Conservation (phyloP, 2,113 vertebrate genomes). For the Tichodroma muraria region DNA sequence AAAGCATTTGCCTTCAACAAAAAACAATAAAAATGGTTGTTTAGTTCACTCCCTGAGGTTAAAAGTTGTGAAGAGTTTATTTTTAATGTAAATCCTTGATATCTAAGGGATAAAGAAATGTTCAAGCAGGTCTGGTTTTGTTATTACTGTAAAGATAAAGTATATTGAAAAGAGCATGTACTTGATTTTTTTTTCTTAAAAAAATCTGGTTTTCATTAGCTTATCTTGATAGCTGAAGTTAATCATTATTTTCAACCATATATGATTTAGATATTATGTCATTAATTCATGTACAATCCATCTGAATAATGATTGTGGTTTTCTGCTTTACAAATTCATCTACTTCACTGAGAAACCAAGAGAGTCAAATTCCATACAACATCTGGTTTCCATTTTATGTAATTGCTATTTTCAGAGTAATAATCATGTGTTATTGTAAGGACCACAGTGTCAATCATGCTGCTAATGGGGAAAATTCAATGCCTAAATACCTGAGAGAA, state of each 20-base stretch:
- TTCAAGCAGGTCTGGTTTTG: conserved; percentile 67
- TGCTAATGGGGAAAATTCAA: conserved; percentile 80
- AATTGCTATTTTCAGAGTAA: conserved; percentile 89
- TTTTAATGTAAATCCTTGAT: conserved; percentile 50
- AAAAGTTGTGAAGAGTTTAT: conserved; percentile 46
- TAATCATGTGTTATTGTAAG: conserved; percentile 92
- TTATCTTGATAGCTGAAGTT: conserved; percentile 81
- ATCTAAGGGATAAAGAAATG: conserved; percentile 47
- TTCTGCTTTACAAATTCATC: conserved; percentile 87
- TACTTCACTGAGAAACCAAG: conserved; percentile 80
- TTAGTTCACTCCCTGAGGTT: not conserved
- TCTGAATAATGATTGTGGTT: conserved; percentile 85
- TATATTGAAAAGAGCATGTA: conserved; percentile 58
- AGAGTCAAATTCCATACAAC: conserved; percentile 79
- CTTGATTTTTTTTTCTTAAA: conserved; percentile 39
- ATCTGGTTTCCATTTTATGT: conserved; percentile 88
- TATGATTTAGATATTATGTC: conserved; percentile 89
- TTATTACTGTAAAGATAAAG: conserved; percentile 71
- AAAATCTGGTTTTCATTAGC: conserved; percentile 78
- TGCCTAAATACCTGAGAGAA: conserved; percentile 81
- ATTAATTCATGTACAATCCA: conserved; percentile 87
- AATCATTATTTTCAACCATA: conserved; percentile 81
- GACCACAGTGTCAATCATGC: conserved; percentile 86
- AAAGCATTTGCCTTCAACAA: not conserved
- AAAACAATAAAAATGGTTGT: not conserved